phyloP scores from a whole-genome alignment of 2,797 vertebrate genomes.

The Sebastes flavidus region DNA sequence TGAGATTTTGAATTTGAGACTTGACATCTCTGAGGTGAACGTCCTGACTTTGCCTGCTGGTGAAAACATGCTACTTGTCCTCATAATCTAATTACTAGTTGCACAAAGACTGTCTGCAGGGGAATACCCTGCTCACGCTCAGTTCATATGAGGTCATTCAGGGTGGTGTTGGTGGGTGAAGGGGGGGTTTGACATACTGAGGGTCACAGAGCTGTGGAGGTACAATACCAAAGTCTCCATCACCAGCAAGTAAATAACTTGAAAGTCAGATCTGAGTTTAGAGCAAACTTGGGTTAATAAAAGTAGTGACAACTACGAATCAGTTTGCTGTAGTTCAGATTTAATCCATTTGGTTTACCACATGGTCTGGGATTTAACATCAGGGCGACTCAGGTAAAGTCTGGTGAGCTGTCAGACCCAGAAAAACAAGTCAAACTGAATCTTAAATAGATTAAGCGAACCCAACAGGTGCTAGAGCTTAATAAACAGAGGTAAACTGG shows the following conservation, averaged over 20 bases:
- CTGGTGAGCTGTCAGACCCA: neutral
- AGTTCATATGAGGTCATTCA: neutral
- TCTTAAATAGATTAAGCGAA: neutral
- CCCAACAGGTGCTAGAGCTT: neutral
- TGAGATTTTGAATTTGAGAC: neutral
- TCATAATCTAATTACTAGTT: conserved; percentile 27
- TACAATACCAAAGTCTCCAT: neutral
- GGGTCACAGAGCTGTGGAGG: neutral
- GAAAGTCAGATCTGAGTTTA: neutral
- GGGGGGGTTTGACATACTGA: neutral
- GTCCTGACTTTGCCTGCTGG: neutral
- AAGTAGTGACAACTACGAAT: neutral
- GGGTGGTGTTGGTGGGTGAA: neutral
- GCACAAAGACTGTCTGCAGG: neutral
- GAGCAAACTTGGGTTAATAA: neutral
- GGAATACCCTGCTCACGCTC: neutral
- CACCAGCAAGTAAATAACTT: neutral
- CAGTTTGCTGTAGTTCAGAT: neutral
- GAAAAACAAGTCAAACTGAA: neutral
- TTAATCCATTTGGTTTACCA: neutral
- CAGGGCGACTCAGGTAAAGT: neutral
- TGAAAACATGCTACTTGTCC: neutral
- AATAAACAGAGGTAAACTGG: neutral
- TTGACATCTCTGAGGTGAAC: neutral
- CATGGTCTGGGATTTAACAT: neutral